These are phyloP conservation scores for Pantherophis vulpinus DNA, from an alignment of 2,797 vertebrate species.

Conservation along the genomic window DNA sequence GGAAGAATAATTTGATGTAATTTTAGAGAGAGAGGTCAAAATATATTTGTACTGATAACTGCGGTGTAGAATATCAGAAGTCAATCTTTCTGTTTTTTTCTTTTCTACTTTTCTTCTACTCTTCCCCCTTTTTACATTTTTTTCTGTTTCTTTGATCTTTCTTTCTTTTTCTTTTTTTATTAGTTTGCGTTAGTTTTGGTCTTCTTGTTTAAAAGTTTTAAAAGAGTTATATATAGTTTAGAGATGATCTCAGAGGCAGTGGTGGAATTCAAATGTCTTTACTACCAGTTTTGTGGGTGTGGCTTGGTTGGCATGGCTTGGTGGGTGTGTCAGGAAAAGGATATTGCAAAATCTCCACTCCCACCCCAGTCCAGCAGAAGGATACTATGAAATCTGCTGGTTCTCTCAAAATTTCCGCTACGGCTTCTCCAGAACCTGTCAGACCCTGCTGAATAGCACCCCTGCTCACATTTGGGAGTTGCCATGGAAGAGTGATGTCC, in stretches of 20 bases:
- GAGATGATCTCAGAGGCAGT: neutral
- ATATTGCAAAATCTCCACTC: too few species aligned
- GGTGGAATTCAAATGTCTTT: too few species aligned
- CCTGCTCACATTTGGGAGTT: conserved; percentile 3
- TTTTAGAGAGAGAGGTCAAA: neutral
- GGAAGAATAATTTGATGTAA: neutral
- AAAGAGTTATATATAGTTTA: neutral
- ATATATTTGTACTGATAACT: neutral
- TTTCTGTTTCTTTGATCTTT: neutral
- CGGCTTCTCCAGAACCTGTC: too few species aligned
- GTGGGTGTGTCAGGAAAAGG: too few species aligned
- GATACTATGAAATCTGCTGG: too few species aligned
- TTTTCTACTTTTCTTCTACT: neutral
- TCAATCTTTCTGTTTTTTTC: neutral
- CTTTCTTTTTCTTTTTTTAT: neutral
- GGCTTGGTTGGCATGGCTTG: too few species aligned
- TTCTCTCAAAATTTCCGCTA: too few species aligned
- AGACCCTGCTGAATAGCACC: too few species aligned
- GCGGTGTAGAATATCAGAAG: neutral
- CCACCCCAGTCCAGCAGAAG: too few species aligned
- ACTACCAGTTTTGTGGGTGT: too few species aligned
- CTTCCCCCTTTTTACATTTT: neutral
- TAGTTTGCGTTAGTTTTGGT: neutral
- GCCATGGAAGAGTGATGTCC: neutral
- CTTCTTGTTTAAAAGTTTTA: neutral